Conservation (phyloP, 2,113 vertebrate genomes). For the Alligator mississippiensis region DNA sequence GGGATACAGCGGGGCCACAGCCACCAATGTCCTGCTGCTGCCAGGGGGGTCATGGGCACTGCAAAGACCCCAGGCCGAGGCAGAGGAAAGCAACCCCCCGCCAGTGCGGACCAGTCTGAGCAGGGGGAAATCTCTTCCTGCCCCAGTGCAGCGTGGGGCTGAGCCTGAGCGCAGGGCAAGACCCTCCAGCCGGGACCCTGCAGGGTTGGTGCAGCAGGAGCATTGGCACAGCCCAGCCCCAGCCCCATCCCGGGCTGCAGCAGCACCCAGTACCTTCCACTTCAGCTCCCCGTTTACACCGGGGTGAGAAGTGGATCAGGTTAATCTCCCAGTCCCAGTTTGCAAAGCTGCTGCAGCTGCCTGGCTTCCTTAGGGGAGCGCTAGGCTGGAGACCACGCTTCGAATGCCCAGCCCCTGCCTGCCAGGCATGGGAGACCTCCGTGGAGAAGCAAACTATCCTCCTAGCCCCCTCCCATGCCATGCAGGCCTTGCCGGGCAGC, state of each 20-base stretch:
- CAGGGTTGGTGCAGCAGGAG: too few species aligned
- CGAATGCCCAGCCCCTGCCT: neutral
- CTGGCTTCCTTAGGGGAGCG: too few species aligned
- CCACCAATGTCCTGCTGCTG: too few species aligned
- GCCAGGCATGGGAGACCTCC: neutral
- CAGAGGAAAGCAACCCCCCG: neutral
- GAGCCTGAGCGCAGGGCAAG: too few species aligned
- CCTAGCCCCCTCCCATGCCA: neutral
- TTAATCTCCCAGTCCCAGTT: neutral
- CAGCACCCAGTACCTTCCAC: accelerated
- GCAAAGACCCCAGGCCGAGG: neutral
- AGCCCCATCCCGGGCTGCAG: neutral
- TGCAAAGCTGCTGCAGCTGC: neutral
- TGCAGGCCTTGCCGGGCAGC: neutral
- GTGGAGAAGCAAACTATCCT: neutral
- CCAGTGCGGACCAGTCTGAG: too few species aligned
- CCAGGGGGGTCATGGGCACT: neutral
- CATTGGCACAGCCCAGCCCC: too few species aligned
- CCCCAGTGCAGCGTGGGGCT: too few species aligned
- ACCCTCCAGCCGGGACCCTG: too few species aligned
- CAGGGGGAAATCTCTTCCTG: too few species aligned
- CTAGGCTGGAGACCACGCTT: neutral
- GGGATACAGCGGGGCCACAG: too few species aligned
- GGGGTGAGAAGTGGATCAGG: neutral
- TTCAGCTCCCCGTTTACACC: too few species aligned